Base-by-base conservation (phyloP, 2,888 invertebrate genomes). In the Chydorus sphaericus region DNA sequence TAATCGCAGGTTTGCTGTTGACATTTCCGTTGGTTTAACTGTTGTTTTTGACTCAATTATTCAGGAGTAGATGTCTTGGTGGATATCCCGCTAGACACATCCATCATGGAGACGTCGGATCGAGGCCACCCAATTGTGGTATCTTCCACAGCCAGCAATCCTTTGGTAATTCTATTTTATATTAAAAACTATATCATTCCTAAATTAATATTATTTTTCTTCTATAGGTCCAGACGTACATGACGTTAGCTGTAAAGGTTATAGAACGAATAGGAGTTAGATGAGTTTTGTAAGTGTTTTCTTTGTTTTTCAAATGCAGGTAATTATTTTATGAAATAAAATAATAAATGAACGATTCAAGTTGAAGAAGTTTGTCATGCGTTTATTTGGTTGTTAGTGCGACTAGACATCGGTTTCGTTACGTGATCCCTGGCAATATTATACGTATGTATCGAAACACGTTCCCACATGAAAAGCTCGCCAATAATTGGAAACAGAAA, bases 61-160 rank as follows among this genome's bases (percentile, higher is more conserved):
- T n/a, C 59, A 72, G 73, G 63, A 58, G 72, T 80, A 0, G 71
- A 76, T 29, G 73, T 85, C 23, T 71, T 88, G 54, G 81, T 79
- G 56, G 82, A 81, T 65, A 77, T 90, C 59, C 85, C 87, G 57
- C 73, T 90, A 5, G 77, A 83, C 61, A 73, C 77, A n/a, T 72
- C 73, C 53, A 81, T 89, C 66, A 77, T 81, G 0, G 74, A 78
- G 61, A 75, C 80, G 56, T 78, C 81, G 57, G 88, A 89, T 67
- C 74, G 71, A 53, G 89, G 89, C 2, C 77, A 77, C 60, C 90
- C 90, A 1, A 75, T 87, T 3, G 81, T 85, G 55, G 71, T 87
- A 51, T 74, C 79, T 1, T 68, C 79, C 11, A 81, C 83, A 0
- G 73, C 79, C 49, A 77, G 76, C 61, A 63, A 65, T 50, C 64